Percentiles rank a stretch among this genome's conserved stretches.
These are phyloP conservation scores for Phalacrocorax aristotelis DNA, from an alignment of 2,113 vertebrate genomes.

Conservation along the genomic window DNA sequence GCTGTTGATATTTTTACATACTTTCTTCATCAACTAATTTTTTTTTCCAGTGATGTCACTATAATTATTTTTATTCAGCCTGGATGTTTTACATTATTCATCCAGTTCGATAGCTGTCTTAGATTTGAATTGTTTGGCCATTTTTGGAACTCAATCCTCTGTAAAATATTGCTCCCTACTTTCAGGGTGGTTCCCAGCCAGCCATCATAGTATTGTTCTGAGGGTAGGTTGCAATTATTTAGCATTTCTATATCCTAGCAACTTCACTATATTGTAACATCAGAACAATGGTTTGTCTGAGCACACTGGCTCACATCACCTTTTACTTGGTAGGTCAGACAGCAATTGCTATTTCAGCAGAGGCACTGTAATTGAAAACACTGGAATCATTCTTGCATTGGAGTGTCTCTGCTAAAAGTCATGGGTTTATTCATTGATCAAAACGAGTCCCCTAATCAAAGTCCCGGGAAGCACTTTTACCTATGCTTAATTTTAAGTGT, in stretches of 20 bases:
- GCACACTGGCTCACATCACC: background rate
- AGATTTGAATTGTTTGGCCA: background rate
- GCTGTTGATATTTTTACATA: background rate
- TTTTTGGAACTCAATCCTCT: background rate
- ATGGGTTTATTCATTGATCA: slow-evolving; percentile 23
- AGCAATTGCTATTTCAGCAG: background rate
- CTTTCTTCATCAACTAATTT: background rate
- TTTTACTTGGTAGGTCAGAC: background rate
- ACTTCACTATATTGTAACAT: background rate
- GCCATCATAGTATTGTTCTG: background rate
- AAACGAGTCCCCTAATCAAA: background rate
- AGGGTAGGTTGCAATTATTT: background rate
- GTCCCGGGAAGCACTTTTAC: background rate
- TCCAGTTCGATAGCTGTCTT: background rate
- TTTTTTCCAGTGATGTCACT: background rate
- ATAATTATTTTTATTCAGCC: background rate
- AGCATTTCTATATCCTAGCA: background rate
- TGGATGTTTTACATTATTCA: background rate
- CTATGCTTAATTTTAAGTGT: background rate
- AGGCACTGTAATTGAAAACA: background rate
- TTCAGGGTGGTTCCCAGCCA: background rate
- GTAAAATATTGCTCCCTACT: background rate
- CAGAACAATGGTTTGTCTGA: background rate
- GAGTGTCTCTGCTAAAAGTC: background rate
- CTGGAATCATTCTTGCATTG: background rate